Evolutionary conservation across 1,140 invertebrate species (phyloP).

Genomic region (Panulirus ornatus): DNA sequence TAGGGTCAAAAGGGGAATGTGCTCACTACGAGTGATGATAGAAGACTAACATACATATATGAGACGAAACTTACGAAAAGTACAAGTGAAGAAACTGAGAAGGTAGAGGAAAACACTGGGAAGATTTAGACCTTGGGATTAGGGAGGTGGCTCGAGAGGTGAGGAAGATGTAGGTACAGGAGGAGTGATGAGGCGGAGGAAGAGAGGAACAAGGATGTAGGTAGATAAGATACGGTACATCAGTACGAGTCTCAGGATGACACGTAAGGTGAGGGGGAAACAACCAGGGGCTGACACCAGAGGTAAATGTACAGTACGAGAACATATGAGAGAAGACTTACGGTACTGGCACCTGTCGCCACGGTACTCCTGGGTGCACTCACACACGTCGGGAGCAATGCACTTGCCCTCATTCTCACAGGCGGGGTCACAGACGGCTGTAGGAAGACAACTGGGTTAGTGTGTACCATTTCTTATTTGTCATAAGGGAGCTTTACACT

Average conservation of each 20-base stretch:
- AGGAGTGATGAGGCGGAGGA: not conserved
- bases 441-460: constrained; percentile 62
- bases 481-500: not conserved
- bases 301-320: not conserved
- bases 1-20: too few species aligned
- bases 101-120: not conserved
- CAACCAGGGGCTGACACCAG: not conserved
- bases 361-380: constrained; percentile 85
- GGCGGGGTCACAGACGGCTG: constrained; percentile 85
- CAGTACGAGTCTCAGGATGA: not conserved
- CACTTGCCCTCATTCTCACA: constrained; percentile 89
- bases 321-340: constrained; percentile 79
- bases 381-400: constrained; percentile 85
- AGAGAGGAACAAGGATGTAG: not conserved
- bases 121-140: too few species aligned
- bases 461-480: not conserved
- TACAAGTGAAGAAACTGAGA: not conserved
- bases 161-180: too few species aligned
- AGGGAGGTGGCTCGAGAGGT: too few species aligned
- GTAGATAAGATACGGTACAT: not conserved
- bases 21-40: too few species aligned
- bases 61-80: not conserved
- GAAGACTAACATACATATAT: too few species aligned
- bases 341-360: constrained; percentile 88
- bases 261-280: not conserved